phyloP scores from a whole-genome alignment of 2,113 vertebrate species.

The Hypanus sabinus region DNA sequence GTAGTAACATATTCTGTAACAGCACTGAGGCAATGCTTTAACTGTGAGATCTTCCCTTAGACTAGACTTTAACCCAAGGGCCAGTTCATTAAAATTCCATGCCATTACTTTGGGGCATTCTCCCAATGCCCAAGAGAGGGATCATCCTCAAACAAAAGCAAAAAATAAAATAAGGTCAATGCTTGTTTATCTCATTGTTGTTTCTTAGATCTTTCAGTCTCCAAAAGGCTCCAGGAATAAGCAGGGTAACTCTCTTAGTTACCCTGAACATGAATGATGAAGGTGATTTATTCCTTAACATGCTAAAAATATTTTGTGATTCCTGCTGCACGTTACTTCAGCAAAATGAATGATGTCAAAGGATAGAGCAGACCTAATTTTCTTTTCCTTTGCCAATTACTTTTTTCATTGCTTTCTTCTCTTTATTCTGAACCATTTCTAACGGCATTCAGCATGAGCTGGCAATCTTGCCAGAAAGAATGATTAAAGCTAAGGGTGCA shows the following conservation, averaged over 20 bases:
- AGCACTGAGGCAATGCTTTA: neutral
- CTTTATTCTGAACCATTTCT: neutral
- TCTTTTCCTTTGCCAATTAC: neutral
- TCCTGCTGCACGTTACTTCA: neutral
- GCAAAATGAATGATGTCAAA: neutral
- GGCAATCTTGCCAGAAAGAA: neutral
- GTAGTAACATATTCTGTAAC: neutral
- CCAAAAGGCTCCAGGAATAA: neutral
- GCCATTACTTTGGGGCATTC: neutral
- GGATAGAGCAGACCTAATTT: neutral
- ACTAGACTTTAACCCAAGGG: neutral
- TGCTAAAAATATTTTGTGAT: neutral
- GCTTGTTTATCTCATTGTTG: neutral
- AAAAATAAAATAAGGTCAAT: neutral
- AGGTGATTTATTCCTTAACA: neutral
- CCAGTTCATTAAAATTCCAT: neutral
- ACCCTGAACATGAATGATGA: neutral
- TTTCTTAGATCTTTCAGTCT: neutral
- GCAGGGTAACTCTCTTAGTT: neutral
- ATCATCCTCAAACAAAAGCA: neutral
- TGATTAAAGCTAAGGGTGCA: neutral
- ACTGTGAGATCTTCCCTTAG: neutral
- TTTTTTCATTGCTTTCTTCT: neutral
- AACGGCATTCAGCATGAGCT: neutral
- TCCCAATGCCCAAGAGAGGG: neutral